phyloP scores from a whole-genome alignment of 1,140 invertebrate genomes.

The Steinernema feltiae region DNA sequence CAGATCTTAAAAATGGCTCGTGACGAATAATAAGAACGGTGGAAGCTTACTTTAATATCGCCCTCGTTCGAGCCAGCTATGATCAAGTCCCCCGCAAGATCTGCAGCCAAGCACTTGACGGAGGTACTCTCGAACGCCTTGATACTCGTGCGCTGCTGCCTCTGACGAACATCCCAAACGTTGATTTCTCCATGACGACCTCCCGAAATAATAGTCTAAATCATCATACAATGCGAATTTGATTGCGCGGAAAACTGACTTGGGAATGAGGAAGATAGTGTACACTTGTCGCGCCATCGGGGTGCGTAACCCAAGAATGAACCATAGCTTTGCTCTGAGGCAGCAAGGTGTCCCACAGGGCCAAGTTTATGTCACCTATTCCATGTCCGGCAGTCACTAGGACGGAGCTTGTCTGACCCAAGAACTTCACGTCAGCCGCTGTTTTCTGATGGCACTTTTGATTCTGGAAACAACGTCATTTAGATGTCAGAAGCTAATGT shows the following conservation, averaged over 20 bases:
- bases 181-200: constrained; percentile 92
- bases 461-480: constrained; percentile 67
- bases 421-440: constrained; percentile 91
- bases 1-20: constrained; percentile 70
- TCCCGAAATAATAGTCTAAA: constrained; percentile 70
- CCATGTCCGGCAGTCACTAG: constrained; percentile 94
- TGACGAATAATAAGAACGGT: neutral
- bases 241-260: no score
- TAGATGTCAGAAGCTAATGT: constrained; percentile 11
- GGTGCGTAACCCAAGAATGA: constrained; percentile 59
- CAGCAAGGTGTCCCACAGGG: constrained; percentile 93
- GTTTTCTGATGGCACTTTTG: constrained; percentile 94
- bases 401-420: constrained; percentile 84
- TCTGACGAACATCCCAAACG: constrained; percentile 72
- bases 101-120: constrained; percentile 86
- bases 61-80: constrained; percentile 95
- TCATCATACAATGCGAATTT: no score
- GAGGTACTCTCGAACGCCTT: constrained; percentile 63
- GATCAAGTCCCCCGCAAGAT: constrained; percentile 90
- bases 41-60: constrained; percentile 82
- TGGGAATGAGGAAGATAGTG: constrained; percentile 49
- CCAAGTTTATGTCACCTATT: constrained; percentile 93
- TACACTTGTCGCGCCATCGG: constrained; percentile 51
- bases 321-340: constrained; percentile 87
- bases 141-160: constrained; percentile 78